Base-by-base conservation (phyloP, 2,113 vertebrate genomes). In the Lagopus muta region DNA sequence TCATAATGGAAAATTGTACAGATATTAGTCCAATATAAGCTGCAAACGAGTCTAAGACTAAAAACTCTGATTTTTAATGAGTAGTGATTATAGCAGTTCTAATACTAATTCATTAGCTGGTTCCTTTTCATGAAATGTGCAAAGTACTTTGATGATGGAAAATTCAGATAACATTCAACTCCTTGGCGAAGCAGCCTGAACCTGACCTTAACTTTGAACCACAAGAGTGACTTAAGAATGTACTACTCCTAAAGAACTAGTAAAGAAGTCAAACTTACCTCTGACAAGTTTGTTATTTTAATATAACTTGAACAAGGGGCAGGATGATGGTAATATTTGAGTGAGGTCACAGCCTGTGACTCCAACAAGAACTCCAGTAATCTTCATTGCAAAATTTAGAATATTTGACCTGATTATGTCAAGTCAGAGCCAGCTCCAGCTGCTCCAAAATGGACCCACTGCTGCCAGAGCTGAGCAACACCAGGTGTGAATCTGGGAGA, bases 51-150 rank as follows among this genome's bases (percentile, higher is more conserved):
- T 66, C 32, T 73, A 54, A 54, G 58, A 91, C n/a, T 71, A 58
- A 90, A 94, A 92, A 5, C 10, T 27, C n/a, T 80, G 11, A 19
- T 80, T 93, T 84, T 85, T 60, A 92, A 89, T 86, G 71, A 85
- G 24, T 67, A 70, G 60, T 58, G 40, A 92, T 79, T 79, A 87
- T 36, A 72, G 45, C 21, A 76, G 79, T 82, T 82, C 60, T 85
- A 88, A 90, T 18, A 77, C 21, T 38, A 71, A 91, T 82, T 93
- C 84, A 85, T 13, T 54, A 55, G 66, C 85, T 87, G 64, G 40
- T 50, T 85, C 34, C 47, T 82, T 93, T 87, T 80, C 60, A 72
- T 47, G 21, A 75, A 74, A 87, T 13, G 24, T 36, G 60, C 9
- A 3, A 13, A 84, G 48, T n/a, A 70, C 30, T 76, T 2, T 9